phyloP scores from a whole-genome alignment of 2,797 vertebrate species.

The Anguilla marmorata region DNA sequence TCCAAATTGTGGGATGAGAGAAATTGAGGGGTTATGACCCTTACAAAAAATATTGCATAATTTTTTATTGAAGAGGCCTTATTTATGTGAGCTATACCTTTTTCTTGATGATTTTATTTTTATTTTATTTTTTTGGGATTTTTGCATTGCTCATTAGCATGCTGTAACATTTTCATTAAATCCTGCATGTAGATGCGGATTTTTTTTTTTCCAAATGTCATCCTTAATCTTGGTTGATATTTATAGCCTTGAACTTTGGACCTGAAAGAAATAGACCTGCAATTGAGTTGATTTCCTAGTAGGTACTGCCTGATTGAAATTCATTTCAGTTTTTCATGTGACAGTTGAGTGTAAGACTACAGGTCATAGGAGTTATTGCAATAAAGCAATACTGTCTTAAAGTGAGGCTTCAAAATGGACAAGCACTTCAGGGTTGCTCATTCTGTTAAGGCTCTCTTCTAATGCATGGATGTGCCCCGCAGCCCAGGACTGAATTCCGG shows the following conservation, averaged over 20 bases:
- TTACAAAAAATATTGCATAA: conserved; percentile 16
- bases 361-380: neutral
- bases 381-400: neutral
- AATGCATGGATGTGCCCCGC: no score
- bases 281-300: neutral
- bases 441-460: no score
- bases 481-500: no score
- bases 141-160: conserved; percentile 32
- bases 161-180: conserved; percentile 37
- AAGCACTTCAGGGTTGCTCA: no score
- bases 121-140: neutral
- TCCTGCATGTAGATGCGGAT: conserved; percentile 5
- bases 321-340: neutral
- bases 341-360: neutral
- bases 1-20: neutral
- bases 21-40: conserved; percentile 10
- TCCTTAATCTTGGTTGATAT: conserved; percentile 11
- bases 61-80: conserved; percentile 30
- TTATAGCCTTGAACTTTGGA: conserved; percentile 25
- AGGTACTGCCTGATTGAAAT: neutral
- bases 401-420: neutral
- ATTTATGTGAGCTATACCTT: neutral
- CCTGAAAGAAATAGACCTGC: neutral
- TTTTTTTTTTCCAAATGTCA: conserved; percentile 21
- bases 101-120: neutral